A percentile compares a stretch with the other conserved stretches of the same genome.
Evolutionary conservation across 1,140 invertebrate genomes (phyloP).

Genomic region (Xylocopa sonorina): DNA sequence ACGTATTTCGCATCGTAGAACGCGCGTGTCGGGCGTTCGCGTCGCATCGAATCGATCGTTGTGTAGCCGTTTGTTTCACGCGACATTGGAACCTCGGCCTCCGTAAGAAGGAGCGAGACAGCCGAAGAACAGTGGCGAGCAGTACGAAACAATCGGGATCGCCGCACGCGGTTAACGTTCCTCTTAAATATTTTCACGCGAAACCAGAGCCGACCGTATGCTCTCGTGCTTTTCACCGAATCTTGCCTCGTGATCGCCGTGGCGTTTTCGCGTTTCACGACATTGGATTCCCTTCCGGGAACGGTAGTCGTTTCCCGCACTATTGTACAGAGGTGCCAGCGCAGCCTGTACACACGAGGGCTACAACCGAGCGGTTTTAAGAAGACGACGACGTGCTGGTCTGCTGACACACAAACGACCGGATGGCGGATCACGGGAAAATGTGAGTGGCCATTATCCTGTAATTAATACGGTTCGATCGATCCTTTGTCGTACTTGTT

Average conservation of each 20-base stretch:
- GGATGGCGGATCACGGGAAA: conserved; percentile 62
- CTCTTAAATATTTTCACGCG: conserved; percentile 37
- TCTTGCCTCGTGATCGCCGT: conserved; percentile 49
- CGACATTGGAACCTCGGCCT: not conserved
- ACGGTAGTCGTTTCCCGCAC: not conserved
- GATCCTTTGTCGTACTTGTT: not conserved
- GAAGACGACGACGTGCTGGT: conserved; percentile 39
- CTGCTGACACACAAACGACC: conserved; percentile 36
- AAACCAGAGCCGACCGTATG: conserved; percentile 41
- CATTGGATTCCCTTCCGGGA: conserved; percentile 13
- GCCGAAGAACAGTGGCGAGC: conserved; percentile 7
- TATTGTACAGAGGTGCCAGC: not conserved
- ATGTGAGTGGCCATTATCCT: conserved; percentile 50
- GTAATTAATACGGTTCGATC: conserved; percentile 8
- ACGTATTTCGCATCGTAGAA: not conserved
- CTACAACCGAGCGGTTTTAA: conserved; percentile 20
- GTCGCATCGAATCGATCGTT: conserved; percentile 30
- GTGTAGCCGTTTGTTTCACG: conserved; percentile 16
- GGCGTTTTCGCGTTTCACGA: conserved; percentile 29
- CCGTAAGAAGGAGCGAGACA: conserved; percentile 26
- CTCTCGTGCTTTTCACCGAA: not conserved
- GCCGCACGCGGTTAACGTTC: conserved; percentile 50
- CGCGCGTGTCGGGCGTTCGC: conserved; percentile 24
- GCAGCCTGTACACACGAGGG: conserved; percentile 9
- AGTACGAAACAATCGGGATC: conserved; percentile 28